Evolutionary conservation across 2,113 vertebrate genomes (phyloP), one percentile per base, ranked within the genome.

Genomic region (Gallinago paraguaiae): DNA sequence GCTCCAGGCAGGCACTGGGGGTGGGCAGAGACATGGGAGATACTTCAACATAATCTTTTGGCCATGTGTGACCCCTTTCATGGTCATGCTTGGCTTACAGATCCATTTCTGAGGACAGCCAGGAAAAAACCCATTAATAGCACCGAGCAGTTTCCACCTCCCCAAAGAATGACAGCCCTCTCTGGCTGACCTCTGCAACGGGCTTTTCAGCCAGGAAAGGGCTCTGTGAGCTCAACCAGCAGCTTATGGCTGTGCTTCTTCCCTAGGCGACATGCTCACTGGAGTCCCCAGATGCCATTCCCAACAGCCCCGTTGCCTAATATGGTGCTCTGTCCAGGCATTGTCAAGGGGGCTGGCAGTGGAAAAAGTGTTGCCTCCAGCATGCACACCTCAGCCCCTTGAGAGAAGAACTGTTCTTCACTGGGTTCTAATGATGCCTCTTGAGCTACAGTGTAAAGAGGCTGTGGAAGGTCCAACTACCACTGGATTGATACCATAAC

Each of bases 41-140:
- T 57, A 76, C 86, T 93, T 94, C 63, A 72, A 28, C 33, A 57
- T 89, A 96, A 94, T 76, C 91, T 97, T 94, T 59, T 91, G 95
- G 48, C 70, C 67, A 82, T 85, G 57, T 80, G 91, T 2, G 10
- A 51, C 63, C 86, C 93, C 95, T 94, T 97, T 95, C 83, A 97
- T 92, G 92, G 92, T 89, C 92, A 89, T 92, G 92, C 46, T 70
- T 92, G 90, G 75, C 92, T 94, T 90, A 41, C 75, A 85, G 69
- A 57, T 80, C 88, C 88, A 93, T 95, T 96, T 93, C 92, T 88
- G 90, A 96, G 85, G 86, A 89, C 91, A 95, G 93, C 96, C 94
- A 97, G 95, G 94, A 97, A 96, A 94, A 92, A 96, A 91, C 2
- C 8, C 95, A 92, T 95, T 97, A 94, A 96, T 93, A 96, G 91